Conservation (phyloP, 2,888 invertebrate species). For the Trypoxylon attenuatum region DNA sequence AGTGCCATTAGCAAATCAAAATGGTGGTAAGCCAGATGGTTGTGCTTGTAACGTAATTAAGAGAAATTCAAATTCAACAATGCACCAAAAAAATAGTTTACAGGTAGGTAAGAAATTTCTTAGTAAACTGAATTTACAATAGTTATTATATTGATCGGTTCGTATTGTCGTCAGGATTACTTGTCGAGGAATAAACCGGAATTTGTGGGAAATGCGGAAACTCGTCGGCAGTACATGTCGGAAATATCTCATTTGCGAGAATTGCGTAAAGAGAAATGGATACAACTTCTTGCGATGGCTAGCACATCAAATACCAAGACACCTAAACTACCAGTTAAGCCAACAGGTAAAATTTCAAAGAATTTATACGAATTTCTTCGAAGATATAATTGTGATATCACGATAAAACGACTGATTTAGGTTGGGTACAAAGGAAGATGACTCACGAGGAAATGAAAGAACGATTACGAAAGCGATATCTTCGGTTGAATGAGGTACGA, state of each 20-base stretch:
- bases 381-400: slow-evolving; percentile 1
- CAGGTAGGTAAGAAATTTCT: slow-evolving; percentile 46
- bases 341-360: slow-evolving; percentile 57
- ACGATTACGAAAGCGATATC: slow-evolving; percentile 80
- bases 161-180: slow-evolving; percentile 85
- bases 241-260: slow-evolving; percentile 75
- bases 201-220: slow-evolving; percentile 79
- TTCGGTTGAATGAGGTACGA: slow-evolving; percentile 83
- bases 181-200: slow-evolving; percentile 83
- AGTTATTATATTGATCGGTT: slow-evolving; percentile 50
- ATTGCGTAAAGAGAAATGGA: slow-evolving; percentile 73
- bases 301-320: slow-evolving; percentile 61
- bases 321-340: slow-evolving; percentile 48
- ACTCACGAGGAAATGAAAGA: slow-evolving; percentile 79
- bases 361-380: no score
- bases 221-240: slow-evolving; percentile 75
- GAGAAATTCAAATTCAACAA: no score
- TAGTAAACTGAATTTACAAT: no score
- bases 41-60: slow-evolving; percentile 57
- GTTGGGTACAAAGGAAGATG: slow-evolving; percentile 71
- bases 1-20: slow-evolving; percentile 38
- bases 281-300: slow-evolving; percentile 73
- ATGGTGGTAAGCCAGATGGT: slow-evolving; percentile 36
- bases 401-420: slow-evolving; percentile 43
- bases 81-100: no score